Evolutionary conservation across 2,888 invertebrate genomes (phyloP), one percentile per base, ranked within the genome.

Genomic region (Mayetiola destructor): DNA sequence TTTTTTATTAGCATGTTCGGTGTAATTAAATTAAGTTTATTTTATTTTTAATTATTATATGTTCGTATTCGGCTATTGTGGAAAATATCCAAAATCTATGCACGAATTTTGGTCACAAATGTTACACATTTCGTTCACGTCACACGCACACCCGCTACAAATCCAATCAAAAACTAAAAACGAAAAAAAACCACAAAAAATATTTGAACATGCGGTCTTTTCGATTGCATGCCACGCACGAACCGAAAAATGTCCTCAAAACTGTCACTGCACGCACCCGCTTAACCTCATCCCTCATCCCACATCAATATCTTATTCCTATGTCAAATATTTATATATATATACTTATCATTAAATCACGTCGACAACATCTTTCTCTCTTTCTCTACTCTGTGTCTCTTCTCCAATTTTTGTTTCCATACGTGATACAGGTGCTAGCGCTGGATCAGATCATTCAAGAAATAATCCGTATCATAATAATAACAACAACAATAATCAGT

Each of bases 401-500:
- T 12, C 23, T n/a, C n/a, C n/a, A n/a, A n/a, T n/a, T n/a, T n/a
- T 23, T 42, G 5, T 21, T n/a, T 42, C n/a, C 23, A 42, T 42
- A 14, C 23, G 23, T 23, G 42, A 42, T 52, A 56, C 66, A 73
- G 72, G 72, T 69, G 67, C 71, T 59, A 70, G 69, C 61, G 69
- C 70, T 59, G 70, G 69, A 58, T 68, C 70, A 21, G 71, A 72
- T 59, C 68, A 71, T 61, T 65, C 64, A 58, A 64, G 67, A 56
- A 63, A 65, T 57, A 63, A 66, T 65, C 66, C 61, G 64, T 66
- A 70, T 61, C 58, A 56, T 48, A 30, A 64, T 64, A 35, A 64
- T 63, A 59, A 60, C 37, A 59, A 61, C 39, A 63, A 65, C 61
- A 32, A 86, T 83, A 27, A 64, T 80, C 80, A 58, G 39, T 52